Conservation (phyloP, 2,797 vertebrate genomes). For the Dendrocincla tyrannina region DNA sequence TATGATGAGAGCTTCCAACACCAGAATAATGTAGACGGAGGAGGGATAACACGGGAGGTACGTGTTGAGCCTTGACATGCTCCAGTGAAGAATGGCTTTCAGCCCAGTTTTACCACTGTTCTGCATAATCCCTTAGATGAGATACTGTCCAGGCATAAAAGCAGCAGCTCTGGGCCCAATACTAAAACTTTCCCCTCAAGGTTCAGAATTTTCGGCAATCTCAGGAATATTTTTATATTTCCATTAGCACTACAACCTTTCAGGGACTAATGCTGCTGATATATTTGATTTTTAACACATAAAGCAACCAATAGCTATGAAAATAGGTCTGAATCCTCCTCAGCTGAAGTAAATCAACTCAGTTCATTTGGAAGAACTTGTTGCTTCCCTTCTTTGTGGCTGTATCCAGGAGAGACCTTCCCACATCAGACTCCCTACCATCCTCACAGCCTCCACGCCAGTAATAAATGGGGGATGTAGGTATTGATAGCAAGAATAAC, state of each 20-base stretch:
- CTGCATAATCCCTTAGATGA: not conserved
- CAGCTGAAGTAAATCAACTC: not conserved
- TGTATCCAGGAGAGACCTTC: not conserved
- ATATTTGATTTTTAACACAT: not conserved
- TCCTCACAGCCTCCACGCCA: not conserved
- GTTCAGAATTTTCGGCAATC: not conserved
- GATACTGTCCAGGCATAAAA: not conserved
- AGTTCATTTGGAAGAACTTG: not conserved
- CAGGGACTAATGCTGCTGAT: not conserved
- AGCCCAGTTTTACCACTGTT: not conserved
- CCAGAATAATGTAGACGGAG: not conserved
- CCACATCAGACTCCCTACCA: not conserved
- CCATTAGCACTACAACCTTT: not conserved
- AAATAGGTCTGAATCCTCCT: not conserved
- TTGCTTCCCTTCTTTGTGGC: not conserved
- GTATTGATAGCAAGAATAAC: not conserved
- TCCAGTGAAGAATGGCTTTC: not conserved
- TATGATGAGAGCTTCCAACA: not conserved
- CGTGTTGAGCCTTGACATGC: not conserved
- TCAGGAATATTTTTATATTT: not conserved
- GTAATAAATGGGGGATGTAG: rapidly evolving
- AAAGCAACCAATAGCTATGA: not conserved
- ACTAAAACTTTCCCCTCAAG: not conserved
- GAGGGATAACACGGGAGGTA: not conserved
- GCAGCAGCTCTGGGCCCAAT: rapidly evolving